A percentile compares a stretch with the other conserved stretches of the same genome.
Evolutionary conservation across 2,113 vertebrate species (phyloP).

Genomic region (Henicopernis longicauda): DNA sequence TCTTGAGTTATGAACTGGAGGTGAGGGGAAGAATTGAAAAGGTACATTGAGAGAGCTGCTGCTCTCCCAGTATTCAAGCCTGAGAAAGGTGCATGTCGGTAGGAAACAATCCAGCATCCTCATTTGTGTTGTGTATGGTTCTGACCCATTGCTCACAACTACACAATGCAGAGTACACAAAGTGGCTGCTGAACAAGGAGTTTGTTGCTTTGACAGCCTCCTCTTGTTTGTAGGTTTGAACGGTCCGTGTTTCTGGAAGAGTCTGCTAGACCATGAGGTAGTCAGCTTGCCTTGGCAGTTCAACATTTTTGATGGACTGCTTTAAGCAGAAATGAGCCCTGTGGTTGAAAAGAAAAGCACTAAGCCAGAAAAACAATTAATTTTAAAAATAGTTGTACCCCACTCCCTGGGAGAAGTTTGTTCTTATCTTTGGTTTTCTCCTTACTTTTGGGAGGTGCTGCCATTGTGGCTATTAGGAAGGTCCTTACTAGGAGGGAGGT

Average conservation of each 20-base stretch:
- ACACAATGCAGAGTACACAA: rapidly evolving
- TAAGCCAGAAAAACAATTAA: not conserved
- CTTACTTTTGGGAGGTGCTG: not conserved
- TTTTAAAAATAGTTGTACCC: not conserved
- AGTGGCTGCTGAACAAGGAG: not conserved
- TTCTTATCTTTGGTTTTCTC: not conserved
- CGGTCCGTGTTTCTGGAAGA: not conserved
- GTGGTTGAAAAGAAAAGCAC: not conserved
- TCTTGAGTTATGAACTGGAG: not conserved
- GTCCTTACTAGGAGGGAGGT: not conserved
- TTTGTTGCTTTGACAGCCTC: not conserved
- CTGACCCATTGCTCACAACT: not conserved
- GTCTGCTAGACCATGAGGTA: not conserved
- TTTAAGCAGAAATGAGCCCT: not conserved
- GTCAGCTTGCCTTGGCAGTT: not conserved
- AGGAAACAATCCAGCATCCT: not conserved
- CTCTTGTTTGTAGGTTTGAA: not conserved
- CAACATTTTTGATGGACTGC: not conserved
- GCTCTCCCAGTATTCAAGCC: not conserved
- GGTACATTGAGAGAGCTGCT: not conserved
- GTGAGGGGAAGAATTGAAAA: not conserved
- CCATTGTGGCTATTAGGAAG: rapidly evolving
- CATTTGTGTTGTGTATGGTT: rapidly evolving
- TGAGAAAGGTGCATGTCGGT: not conserved
- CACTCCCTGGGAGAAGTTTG: not conserved